Evolutionary conservation across 2,113 vertebrate genomes (phyloP).

Genomic region (Chauna torquata): DNA sequence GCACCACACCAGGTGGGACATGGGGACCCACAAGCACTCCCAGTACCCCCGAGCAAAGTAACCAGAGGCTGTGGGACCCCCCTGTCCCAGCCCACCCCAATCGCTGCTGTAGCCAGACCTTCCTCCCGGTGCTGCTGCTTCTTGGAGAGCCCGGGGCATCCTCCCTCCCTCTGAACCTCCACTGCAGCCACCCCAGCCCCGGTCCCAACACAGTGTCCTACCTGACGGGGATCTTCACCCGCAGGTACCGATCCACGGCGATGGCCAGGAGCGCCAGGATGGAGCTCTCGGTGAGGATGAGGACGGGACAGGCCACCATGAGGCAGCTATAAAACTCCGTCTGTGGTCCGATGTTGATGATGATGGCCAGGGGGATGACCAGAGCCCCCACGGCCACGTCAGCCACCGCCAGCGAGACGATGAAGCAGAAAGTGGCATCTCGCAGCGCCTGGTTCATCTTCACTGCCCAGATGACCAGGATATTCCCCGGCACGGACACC

Average conservation of each 20-base stretch:
- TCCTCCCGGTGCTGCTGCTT: neutral
- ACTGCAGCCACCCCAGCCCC: neutral
- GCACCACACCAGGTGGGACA: fast-evolving
- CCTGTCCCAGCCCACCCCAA: fast-evolving
- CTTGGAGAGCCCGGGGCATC: neutral
- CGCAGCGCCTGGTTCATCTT: constrained; percentile 90
- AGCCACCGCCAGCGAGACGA: constrained; percentile 92
- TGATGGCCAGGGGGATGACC: constrained; percentile 93
- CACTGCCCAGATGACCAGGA: constrained; percentile 98
- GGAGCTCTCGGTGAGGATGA: constrained; percentile 97
- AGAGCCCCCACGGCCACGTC: constrained; percentile 95
- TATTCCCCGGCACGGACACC: constrained; percentile 92
- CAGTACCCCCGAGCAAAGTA: neutral
- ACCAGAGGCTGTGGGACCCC: neutral
- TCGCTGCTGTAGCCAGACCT: neutral
- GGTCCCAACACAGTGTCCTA: constrained; percentile 15
- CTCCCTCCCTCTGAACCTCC: neutral
- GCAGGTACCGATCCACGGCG: constrained; percentile 93
- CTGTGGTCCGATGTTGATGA: constrained; percentile 87
- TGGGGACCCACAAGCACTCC: fast-evolving
- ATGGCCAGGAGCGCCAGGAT: constrained; percentile 96
- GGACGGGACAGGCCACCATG: constrained; percentile 88
- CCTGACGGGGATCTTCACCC: constrained; percentile 96
- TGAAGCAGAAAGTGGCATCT: constrained; percentile 96
- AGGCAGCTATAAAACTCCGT: constrained; percentile 93